phyloP scores from a whole-genome alignment of 2,888 invertebrate genomes.

The Ditylenchus weischeri region DNA sequence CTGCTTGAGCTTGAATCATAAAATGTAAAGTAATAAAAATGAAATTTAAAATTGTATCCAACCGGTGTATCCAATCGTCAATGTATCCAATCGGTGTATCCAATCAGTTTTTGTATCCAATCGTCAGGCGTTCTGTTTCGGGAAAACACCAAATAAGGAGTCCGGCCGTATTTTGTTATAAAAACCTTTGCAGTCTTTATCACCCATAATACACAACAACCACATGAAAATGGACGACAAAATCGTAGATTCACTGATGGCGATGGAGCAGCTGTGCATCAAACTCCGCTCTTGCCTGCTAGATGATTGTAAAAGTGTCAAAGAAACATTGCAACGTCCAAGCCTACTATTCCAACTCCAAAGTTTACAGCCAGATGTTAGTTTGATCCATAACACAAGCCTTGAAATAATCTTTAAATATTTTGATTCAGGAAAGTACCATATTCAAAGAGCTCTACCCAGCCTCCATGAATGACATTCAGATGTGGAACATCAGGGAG shows the following conservation, averaged over 20 bases:
- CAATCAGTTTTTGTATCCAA: too few relatives aligned
- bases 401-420: too few relatives aligned
- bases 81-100: too few relatives aligned
- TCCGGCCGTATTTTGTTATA: too few relatives aligned
- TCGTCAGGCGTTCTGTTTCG: too few relatives aligned
- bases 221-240: conserved; percentile 1
- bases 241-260: conserved; percentile 31
- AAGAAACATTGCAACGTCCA: conserved; percentile 38
- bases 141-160: too few relatives aligned
- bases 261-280: conserved; percentile 51
- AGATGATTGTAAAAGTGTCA: conserved; percentile 44
- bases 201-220: background rate
- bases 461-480: conserved; percentile 57
- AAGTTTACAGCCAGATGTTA: conserved; percentile 50
- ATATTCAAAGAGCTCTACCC: conserved; percentile 54
- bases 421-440: conserved; percentile 41
- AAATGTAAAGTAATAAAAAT: too few relatives aligned
- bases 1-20: too few relatives aligned
- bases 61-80: too few relatives aligned
- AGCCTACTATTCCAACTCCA: conserved; percentile 49
- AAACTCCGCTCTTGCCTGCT: conserved; percentile 48
- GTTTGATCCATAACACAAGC: background rate
- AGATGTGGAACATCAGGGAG: conserved; percentile 58
- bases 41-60: too few relatives aligned
- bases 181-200: conserved; percentile 10